phyloP scores from a whole-genome alignment of 2,888 invertebrate genomes.

The Folsomia candida region DNA sequence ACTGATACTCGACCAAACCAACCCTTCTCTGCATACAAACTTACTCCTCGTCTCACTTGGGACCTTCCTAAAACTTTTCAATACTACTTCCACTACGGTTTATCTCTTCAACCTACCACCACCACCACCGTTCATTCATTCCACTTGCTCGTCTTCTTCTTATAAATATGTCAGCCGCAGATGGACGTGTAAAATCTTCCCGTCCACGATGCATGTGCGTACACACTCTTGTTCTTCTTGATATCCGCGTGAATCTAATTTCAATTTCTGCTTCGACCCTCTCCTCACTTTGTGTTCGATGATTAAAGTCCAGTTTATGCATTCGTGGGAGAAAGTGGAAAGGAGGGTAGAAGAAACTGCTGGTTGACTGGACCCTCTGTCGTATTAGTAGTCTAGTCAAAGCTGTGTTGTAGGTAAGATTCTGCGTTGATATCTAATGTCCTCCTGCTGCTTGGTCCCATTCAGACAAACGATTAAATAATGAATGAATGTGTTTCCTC shows the following conservation, averaged over 20 bases:
- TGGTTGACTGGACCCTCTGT: too few relatives aligned
- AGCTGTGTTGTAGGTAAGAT: too few relatives aligned
- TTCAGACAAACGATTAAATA: background rate
- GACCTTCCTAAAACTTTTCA: constrained; percentile 1
- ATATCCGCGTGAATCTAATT: background rate
- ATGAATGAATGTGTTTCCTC: background rate
- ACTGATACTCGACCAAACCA: constrained; percentile 12
- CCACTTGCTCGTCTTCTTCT: too few relatives aligned
- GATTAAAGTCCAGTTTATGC: background rate
- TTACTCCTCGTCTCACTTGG: constrained; percentile 16
- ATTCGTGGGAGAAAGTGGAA: background rate
- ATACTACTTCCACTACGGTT: constrained; percentile 2
- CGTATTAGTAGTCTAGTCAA: too few relatives aligned
- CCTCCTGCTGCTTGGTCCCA: too few relatives aligned
- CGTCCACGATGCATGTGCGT: background rate
- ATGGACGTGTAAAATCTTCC: constrained; percentile 16
- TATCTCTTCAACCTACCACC: background rate
- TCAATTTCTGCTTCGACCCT: background rate
- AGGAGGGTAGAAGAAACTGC: too few relatives aligned
- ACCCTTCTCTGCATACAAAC: constrained; percentile 24
- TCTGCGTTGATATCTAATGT: too few relatives aligned
- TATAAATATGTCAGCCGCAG: background rate
- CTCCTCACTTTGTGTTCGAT: background rate
- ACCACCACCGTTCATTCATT: background rate
- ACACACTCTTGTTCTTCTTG: too few relatives aligned